Evolutionary conservation across 2,888 invertebrate genomes (phyloP).

Genomic region (Cryptus viduatorius): DNA sequence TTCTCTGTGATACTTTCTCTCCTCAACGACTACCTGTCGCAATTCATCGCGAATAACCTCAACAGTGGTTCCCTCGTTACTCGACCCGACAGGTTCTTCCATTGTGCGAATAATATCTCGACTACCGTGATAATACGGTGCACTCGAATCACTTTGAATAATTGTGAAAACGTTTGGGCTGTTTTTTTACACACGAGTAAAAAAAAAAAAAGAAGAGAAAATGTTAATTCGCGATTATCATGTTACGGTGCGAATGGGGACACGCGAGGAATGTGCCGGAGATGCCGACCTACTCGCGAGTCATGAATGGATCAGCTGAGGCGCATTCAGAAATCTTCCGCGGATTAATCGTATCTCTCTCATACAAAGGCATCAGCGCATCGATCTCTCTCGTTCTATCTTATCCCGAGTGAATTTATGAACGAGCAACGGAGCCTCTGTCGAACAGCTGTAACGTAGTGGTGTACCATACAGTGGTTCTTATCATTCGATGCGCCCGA

Average conservation of each 20-base stretch:
- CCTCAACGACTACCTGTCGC: conserved; percentile 69
- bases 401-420: background rate
- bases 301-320: background rate
- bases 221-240: too few species aligned
- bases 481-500: too few species aligned
- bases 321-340: background rate
- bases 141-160: background rate
- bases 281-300: too few species aligned
- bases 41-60: conserved; percentile 75
- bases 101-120: background rate
- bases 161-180: background rate
- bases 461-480: too few species aligned
- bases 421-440: background rate
- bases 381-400: background rate
- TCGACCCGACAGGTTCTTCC: background rate
- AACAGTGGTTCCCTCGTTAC: conserved; percentile 32
- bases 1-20: conserved; percentile 76
- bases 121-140: background rate
- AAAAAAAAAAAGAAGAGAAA: too few species aligned
- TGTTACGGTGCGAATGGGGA: too few species aligned
- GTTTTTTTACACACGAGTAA: background rate
- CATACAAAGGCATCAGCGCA: background rate
- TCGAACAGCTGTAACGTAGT: too few species aligned
- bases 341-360: background rate
- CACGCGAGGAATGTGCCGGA: too few species aligned